Percentiles rank a stretch among this genome's conserved stretches.
Evolutionary conservation across 2,113 vertebrate species (phyloP).

Genomic region (Mastomys natalensis): DNA sequence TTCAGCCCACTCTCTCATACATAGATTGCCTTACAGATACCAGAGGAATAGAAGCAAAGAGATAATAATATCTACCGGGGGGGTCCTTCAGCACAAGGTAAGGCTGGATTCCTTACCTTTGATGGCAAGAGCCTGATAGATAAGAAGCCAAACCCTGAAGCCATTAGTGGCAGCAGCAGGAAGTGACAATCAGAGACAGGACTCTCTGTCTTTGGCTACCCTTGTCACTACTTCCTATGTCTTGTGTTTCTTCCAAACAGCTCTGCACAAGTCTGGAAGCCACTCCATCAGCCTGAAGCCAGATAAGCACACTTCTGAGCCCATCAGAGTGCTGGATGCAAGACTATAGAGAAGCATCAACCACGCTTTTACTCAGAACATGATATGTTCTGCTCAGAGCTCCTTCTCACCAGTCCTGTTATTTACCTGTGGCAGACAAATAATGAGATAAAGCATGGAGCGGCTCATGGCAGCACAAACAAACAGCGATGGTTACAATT

Average conservation of each 20-base stretch:
- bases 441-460: background rate
- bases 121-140: background rate
- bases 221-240: background rate
- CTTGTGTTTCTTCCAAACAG: background rate
- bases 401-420: background rate
- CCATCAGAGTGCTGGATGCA: background rate
- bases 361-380: background rate
- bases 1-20: background rate
- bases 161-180: background rate
- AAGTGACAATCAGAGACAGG: background rate
- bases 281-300: background rate
- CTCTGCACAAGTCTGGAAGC: background rate
- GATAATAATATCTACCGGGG: background rate
- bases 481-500: background rate
- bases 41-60: background rate
- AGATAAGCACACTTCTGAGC: background rate
- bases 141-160: constrained; percentile 27
- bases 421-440: background rate
- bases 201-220: background rate
- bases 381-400: background rate
- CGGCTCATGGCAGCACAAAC: background rate
- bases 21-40: background rate
- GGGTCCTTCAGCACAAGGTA: background rate
- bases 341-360: background rate
- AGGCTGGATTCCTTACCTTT: background rate